Conservation (phyloP, 2,113 vertebrate species). For the Larimichthys polyactis region DNA sequence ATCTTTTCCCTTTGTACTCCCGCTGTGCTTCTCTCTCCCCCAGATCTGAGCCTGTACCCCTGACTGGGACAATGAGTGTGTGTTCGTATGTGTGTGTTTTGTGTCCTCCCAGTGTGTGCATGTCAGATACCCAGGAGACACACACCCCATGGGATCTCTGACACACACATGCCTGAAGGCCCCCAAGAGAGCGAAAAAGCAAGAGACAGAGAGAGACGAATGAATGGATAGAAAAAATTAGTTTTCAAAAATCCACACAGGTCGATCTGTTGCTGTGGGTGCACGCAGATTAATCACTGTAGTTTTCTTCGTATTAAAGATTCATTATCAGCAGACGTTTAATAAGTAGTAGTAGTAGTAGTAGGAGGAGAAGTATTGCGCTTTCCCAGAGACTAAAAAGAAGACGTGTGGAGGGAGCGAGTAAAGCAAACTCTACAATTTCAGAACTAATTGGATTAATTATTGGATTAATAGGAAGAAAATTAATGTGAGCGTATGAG, state of each 20-base stretch:
- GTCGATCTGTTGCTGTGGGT: conserved; percentile 4
- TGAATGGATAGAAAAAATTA: conserved; percentile 10
- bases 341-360: too few species aligned
- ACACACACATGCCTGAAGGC: conserved; percentile 54
- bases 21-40: conserved; percentile 51
- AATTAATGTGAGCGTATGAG: conserved; percentile 45
- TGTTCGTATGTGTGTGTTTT: conserved; percentile 39
- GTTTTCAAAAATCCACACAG: not conserved
- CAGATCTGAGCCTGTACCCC: conserved; percentile 59
- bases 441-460: conserved; percentile 63
- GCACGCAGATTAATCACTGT: conserved; percentile 10
- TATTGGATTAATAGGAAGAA: conserved; percentile 64
- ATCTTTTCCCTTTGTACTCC: conserved; percentile 64
- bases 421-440: conserved; percentile 50
- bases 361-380: too few species aligned
- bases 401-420: conserved; percentile 18
- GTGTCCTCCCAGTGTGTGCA: conserved; percentile 46
- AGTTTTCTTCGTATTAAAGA: not conserved
- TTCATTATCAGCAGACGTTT: too few species aligned
- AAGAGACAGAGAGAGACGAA: conserved; percentile 18
- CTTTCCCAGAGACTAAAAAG: conserved; percentile 18
- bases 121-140: conserved; percentile 51
- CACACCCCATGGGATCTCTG: conserved; percentile 37
- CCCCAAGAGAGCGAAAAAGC: conserved; percentile 30
- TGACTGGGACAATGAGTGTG: conserved; percentile 47